Evolutionary conservation across 64 coral and sea anemone species (phyloP), one percentile per base, ranked within the genome.

Genomic region (Montipora cactus): DNA sequence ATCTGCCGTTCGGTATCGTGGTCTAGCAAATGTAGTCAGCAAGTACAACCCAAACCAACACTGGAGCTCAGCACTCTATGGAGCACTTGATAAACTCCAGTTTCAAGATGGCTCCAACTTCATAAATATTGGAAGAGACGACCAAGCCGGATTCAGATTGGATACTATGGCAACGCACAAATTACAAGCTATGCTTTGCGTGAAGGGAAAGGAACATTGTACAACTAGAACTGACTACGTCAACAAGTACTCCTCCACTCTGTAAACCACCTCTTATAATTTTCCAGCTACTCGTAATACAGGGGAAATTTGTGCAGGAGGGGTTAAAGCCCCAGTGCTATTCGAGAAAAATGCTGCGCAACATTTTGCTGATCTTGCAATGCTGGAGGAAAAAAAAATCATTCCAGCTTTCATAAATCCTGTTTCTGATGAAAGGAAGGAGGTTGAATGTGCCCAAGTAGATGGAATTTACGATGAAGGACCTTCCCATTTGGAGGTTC

Each of bases 61-160:
- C 58, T 95, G 77, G 89, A 89, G 77, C 3, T 14, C 88, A 15
- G 89, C 94, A 25, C 68, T 92, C 11, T 95, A 95, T 88, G 14
- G 3, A 19, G 5, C 5, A 4, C 28, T 86, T 2, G 46, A 95
- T 81, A 14, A 15, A 4, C 2, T 88, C 0, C 89, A 95, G 13
- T 57, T 44, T 12, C 45, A 13, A 3, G 85, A 92, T 92, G 90
- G 94, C 15, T 18, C 4, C 14, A 70, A 96, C 7, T 48, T 78
- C 0, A 0, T 96, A 2, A 96, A 78, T 76, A 3, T 92, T n/a
- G 64, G 50, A 4, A 44, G 90, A 78, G 95, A 90, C 51, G 87
- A 93, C 57, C 87, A 96, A 47, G 90, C 95, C 49, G 90, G 95
- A 14, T 96, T 95, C 69, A 44, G 94, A 8, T 19, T 95, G 3